phyloP scores from a whole-genome alignment of 2,888 invertebrate species.

The Bibio marci region DNA sequence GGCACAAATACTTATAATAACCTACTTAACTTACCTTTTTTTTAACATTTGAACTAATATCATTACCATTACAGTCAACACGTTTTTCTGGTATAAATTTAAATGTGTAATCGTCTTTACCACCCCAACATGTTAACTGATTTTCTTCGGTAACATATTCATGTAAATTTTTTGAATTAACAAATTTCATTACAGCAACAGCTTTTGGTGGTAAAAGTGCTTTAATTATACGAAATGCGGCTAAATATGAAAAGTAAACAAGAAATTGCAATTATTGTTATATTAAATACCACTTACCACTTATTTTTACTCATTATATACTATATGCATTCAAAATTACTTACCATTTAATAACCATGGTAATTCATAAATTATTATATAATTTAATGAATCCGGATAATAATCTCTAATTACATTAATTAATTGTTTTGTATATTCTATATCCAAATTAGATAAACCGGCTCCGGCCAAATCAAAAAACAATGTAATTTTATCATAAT shows the following conservation, averaged over 20 bases:
- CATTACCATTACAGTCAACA: slow-evolving; percentile 7
- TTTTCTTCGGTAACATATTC: slow-evolving; percentile 59
- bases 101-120: slow-evolving; percentile 53
- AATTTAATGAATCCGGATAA: slow-evolving; percentile 75
- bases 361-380: slow-evolving; percentile 83
- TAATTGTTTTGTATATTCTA: slow-evolving; percentile 78
- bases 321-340: too few relatives aligned
- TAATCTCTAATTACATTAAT: slow-evolving; percentile 75
- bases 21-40: too few relatives aligned
- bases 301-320: slow-evolving; percentile 92
- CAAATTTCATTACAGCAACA: slow-evolving; percentile 73
- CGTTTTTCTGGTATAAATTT: slow-evolving; percentile 46
- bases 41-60: too few relatives aligned
- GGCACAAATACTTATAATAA: too few relatives aligned
- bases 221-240: slow-evolving; percentile 84
- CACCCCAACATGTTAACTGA: slow-evolving; percentile 65
- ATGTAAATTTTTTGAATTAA: slow-evolving; percentile 53
- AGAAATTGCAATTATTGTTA: slow-evolving; percentile 2
- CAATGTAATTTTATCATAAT: slow-evolving; percentile 60
- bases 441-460: slow-evolving; percentile 74
- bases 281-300: slow-evolving; percentile 55
- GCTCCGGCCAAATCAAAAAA: slow-evolving; percentile 85
- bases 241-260: slow-evolving; percentile 26
- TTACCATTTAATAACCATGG: slow-evolving; percentile 81
- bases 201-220: slow-evolving; percentile 73